phyloP scores from a whole-genome alignment of 1,140 invertebrate species.

The Drusus annulatus region DNA sequence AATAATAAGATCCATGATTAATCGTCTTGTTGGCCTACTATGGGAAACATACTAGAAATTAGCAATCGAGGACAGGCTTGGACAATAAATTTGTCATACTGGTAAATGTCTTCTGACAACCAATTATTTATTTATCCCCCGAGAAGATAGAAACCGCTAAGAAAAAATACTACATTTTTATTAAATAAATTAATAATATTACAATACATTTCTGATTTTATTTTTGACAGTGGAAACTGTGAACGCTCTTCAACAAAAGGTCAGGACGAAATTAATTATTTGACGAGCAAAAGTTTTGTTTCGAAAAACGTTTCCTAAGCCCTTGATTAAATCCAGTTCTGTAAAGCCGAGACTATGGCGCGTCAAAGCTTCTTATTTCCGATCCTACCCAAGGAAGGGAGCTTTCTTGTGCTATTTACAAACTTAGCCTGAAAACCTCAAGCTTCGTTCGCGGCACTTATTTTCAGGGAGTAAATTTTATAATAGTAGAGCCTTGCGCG shows the following conservation, averaged over 20 bases:
- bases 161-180: too few relatives aligned
- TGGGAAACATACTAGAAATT: too few relatives aligned
- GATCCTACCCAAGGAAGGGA: background rate
- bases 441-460: conserved; percentile 10
- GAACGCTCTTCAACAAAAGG: background rate
- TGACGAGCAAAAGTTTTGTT: conserved; percentile 6
- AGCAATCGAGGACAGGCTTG: too few relatives aligned
- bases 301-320: background rate
- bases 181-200: too few relatives aligned
- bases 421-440: conserved; percentile 18
- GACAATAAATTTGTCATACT: too few relatives aligned
- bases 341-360: conserved; percentile 17
- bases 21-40: too few relatives aligned
- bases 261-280: background rate
- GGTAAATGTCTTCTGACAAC: too few relatives aligned
- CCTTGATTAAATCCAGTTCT: conserved; percentile 29
- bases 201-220: too few relatives aligned
- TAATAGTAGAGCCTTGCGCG: background rate
- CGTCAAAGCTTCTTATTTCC: conserved; percentile 36
- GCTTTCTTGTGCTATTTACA: conserved; percentile 33
- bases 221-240: too few relatives aligned
- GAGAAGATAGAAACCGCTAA: too few relatives aligned
- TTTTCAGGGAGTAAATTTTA: background rate
- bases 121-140: too few relatives aligned
- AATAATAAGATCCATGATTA: too few relatives aligned